These are phyloP conservation scores for Tretioscincus oriximinensis DNA, from an alignment of 2,113 vertebrate genomes.

Conservation along the genomic window DNA sequence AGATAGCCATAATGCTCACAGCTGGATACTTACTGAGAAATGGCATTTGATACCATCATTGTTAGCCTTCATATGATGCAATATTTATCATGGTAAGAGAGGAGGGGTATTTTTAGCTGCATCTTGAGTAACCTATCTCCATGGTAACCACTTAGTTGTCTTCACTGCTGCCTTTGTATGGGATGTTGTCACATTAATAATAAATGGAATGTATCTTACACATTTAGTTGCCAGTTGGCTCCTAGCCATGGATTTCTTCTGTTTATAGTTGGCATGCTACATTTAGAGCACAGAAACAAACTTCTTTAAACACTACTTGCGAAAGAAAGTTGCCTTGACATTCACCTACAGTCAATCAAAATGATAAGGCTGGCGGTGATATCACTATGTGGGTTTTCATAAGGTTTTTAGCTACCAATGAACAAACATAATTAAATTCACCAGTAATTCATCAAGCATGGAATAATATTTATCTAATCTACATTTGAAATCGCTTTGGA, in stretches of 20 bases:
- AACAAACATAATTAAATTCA: constrained; percentile 59
- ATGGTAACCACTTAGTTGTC: constrained; percentile 71
- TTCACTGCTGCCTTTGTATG: constrained; percentile 64
- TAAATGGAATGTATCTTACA: constrained; percentile 70
- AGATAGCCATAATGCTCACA: constrained; percentile 54
- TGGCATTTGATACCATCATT: constrained; percentile 68
- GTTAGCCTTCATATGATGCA: constrained; percentile 65
- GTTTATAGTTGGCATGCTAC: constrained; percentile 42
- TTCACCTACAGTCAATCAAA: constrained; percentile 43
- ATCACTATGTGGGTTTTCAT: constrained; percentile 40
- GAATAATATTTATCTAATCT: constrained; percentile 54
- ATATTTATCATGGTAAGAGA: constrained; percentile 71
- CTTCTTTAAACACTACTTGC: constrained; percentile 60
- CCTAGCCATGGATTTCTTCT: constrained; percentile 59
- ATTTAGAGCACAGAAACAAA: constrained; percentile 55
- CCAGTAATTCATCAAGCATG: constrained; percentile 43
- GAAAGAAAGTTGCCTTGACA: constrained; percentile 57
- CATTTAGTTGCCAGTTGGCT: constrained; percentile 67
- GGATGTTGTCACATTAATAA: constrained; percentile 73
- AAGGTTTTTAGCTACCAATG: constrained; percentile 37
- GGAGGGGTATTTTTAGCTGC: constrained; percentile 70
- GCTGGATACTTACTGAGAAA: constrained; percentile 53
- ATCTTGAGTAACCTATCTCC: constrained; percentile 73
- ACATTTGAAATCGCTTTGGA: neutral
- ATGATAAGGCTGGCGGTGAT: constrained; percentile 14